Evolutionary conservation across 1,140 invertebrate species (phyloP).

Genomic region (Cryptotermes secundus): DNA sequence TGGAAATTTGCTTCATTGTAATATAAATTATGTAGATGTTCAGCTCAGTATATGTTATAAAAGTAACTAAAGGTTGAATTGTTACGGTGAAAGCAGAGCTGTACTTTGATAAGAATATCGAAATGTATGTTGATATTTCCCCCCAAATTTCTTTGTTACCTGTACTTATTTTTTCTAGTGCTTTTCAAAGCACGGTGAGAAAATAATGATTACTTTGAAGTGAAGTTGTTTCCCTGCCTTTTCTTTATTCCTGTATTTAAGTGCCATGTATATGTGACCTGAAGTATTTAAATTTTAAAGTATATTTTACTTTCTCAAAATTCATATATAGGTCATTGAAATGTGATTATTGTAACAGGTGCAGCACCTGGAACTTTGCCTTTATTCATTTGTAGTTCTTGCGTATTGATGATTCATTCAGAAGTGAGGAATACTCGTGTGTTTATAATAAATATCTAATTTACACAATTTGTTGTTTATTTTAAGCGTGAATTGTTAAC

Average conservation of each 20-base stretch:
- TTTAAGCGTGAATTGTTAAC: slow-evolving; percentile 5
- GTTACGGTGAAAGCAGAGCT: not conserved
- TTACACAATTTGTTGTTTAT: not conserved
- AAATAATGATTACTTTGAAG: too few relatives aligned
- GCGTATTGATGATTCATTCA: not conserved
- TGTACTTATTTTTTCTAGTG: not conserved
- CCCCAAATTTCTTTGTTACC: not conserved
- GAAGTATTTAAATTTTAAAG: not conserved
- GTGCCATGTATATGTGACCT: not conserved
- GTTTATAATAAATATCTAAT: not conserved
- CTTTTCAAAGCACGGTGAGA: too few relatives aligned
- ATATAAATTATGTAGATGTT: not conserved
- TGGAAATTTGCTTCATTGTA: not conserved
- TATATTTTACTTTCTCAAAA: not conserved
- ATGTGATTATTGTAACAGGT: not conserved
- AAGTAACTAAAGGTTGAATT: not conserved
- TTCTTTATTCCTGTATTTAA: not conserved
- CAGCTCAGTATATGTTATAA: not conserved
- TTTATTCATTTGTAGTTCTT: not conserved
- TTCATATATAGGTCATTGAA: not conserved
- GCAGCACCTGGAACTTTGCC: not conserved
- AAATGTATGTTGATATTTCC: not conserved
- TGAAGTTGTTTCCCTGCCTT: not conserved
- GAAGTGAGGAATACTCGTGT: not conserved
- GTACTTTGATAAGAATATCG: not conserved